phyloP scores from a whole-genome alignment of 2,888 invertebrate species.

The Encarsia formosa region DNA sequence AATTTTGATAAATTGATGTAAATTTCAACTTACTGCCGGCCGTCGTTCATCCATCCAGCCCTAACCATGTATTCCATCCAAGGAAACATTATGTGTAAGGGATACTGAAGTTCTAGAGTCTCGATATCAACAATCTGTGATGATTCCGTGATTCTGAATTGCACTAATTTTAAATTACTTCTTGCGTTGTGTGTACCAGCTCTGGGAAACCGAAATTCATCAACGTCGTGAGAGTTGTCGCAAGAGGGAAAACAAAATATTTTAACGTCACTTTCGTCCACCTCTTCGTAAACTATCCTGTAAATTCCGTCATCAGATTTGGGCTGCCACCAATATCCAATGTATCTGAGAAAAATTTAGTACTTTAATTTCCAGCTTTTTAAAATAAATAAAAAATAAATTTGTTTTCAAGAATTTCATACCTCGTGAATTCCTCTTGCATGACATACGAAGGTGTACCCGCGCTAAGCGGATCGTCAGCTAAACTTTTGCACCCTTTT shows the following conservation, averaged over 20 bases:
- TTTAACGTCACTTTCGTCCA: constrained; percentile 86
- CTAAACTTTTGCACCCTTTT: constrained; percentile 63
- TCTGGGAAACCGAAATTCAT: constrained; percentile 83
- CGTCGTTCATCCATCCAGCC: constrained; percentile 92
- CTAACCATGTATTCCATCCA: constrained; percentile 95
- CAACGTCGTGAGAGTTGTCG: constrained; percentile 72
- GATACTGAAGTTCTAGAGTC: constrained; percentile 71
- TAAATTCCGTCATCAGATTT: constrained; percentile 68
- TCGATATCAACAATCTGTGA: constrained; percentile 72
- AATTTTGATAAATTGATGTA: neutral
- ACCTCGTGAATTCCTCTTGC: constrained; percentile 85
- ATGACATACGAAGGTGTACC: constrained; percentile 98
- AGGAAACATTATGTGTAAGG: constrained; percentile 77
- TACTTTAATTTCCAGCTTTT: constrained; percentile 1
- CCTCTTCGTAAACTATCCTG: constrained; percentile 81
- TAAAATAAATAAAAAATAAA: neutral
- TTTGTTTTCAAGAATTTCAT: constrained; percentile 2
- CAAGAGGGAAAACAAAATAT: constrained; percentile 85
- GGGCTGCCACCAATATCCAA: constrained; percentile 98
- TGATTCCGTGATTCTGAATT: constrained; percentile 64
- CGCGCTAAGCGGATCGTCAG: constrained; percentile 82
- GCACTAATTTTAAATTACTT: constrained; percentile 81
- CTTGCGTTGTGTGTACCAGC: constrained; percentile 88
- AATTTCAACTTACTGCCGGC: constrained; percentile 67
- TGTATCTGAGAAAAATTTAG: constrained; percentile 56